Evolutionary conservation across 2,888 invertebrate species (phyloP).

Genomic region (Asteroscopus sphinx): DNA sequence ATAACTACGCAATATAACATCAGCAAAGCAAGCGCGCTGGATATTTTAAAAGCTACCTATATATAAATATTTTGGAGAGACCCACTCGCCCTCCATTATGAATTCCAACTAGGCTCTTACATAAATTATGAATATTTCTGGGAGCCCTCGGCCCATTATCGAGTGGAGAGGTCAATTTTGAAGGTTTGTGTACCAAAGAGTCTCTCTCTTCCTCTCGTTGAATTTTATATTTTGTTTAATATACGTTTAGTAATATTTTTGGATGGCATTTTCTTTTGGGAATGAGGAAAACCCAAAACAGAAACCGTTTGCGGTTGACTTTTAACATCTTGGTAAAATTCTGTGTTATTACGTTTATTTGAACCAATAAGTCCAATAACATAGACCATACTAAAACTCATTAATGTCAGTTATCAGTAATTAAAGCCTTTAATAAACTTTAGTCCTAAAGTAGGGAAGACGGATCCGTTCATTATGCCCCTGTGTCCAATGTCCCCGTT

Average conservation of each 20-base stretch:
- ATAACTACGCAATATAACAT: constrained; percentile 29
- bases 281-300: constrained; percentile 19
- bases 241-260: constrained; percentile 24
- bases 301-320: not conserved
- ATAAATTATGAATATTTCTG: constrained; percentile 59
- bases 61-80: constrained; percentile 45
- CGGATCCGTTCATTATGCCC: too few relatives aligned
- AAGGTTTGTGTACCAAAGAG: constrained; percentile 39
- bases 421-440: too few relatives aligned
- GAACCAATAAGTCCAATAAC: too few relatives aligned
- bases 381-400: not conserved
- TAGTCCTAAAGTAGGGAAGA: too few relatives aligned
- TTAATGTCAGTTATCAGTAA: too few relatives aligned
- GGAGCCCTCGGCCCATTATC: constrained; percentile 49
- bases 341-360: too few relatives aligned
- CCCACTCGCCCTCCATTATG: constrained; percentile 46
- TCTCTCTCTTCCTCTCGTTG: constrained; percentile 23
- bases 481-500: too few relatives aligned
- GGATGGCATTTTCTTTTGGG: constrained; percentile 2
- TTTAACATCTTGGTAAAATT: not conserved
- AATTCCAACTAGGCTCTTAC: constrained; percentile 49
- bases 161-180: constrained; percentile 52
- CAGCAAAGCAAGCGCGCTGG: constrained; percentile 15
- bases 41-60: constrained; percentile 44
- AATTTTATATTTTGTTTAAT: constrained; percentile 38